These are phyloP conservation scores for Reticulitermes lucifugus DNA, from an alignment of 2,888 invertebrate genomes.

Conservation along the genomic window DNA sequence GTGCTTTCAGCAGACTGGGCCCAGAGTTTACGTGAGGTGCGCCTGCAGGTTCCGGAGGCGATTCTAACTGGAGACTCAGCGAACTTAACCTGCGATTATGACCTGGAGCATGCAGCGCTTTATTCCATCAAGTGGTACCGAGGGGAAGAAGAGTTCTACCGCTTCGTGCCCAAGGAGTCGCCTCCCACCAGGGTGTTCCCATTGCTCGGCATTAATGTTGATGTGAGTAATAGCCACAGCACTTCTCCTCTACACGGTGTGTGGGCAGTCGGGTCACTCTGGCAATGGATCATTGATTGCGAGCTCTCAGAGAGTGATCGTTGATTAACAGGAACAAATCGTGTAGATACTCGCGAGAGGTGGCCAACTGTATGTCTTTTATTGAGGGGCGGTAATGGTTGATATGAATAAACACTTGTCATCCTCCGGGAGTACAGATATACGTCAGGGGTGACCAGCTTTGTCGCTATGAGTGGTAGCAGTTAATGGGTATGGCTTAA, in stretches of 20 bases:
- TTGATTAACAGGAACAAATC: too few relatives aligned
- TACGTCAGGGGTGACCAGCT: neutral
- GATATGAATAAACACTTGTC: too few relatives aligned
- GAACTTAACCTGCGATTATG: slow-evolving; percentile 69
- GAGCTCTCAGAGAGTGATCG: too few relatives aligned
- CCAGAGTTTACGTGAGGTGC: slow-evolving; percentile 44
- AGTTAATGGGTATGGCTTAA: too few relatives aligned
- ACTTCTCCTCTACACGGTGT: neutral
- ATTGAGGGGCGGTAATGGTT: too few relatives aligned
- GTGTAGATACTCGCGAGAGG: too few relatives aligned
- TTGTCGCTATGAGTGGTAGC: too few relatives aligned
- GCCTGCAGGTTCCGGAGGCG: slow-evolving; percentile 65
- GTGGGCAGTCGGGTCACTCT: too few relatives aligned
- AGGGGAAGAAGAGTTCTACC: slow-evolving; percentile 79
- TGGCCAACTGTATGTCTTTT: too few relatives aligned
- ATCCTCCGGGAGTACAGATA: neutral
- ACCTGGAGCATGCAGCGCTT: slow-evolving; percentile 73
- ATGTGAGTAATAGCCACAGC: slow-evolving; percentile 69
- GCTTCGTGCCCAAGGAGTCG: slow-evolving; percentile 78
- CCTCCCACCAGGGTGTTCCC: slow-evolving; percentile 78
- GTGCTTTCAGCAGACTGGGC: slow-evolving; percentile 41
- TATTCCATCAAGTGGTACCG: slow-evolving; percentile 85
- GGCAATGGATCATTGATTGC: too few relatives aligned
- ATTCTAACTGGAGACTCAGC: slow-evolving; percentile 69
- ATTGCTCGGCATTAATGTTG: slow-evolving; percentile 75